These are phyloP conservation scores for Halocaridina rubra DNA, from an alignment of 2,888 invertebrate species.

Conservation along the genomic window DNA sequence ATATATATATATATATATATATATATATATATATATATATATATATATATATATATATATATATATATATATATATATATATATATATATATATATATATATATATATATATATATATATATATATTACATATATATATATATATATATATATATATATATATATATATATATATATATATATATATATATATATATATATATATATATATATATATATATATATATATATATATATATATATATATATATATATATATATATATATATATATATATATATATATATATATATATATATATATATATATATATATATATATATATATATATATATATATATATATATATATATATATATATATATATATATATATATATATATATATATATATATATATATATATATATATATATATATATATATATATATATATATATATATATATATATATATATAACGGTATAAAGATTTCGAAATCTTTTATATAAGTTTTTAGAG, in stretches of 20 bases:
- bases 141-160: background rate
- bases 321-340: conserved; percentile 1
- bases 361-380: background rate
- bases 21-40: background rate
- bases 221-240: background rate
- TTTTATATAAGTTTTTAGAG: background rate
- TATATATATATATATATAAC: background rate
- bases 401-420: conserved; percentile 1
- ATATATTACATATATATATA: background rate
- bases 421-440: conserved; percentile 8
- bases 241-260: conserved; percentile 8
- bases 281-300: background rate
- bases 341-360: background rate
- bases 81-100: background rate
- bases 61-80: background rate
- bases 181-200: background rate
- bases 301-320: conserved; percentile 5
- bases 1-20: conserved; percentile 8
- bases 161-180: background rate
- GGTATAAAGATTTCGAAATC: background rate
- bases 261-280: conserved; percentile 4
- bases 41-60: background rate
- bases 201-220: background rate
- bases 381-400: conserved; percentile 1
- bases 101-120: background rate